A percentile compares a stretch with the other conserved stretches of the same genome.
These are phyloP conservation scores for Apoda limacodes DNA, from an alignment of 2,888 invertebrate genomes.

Conservation along the genomic window DNA sequence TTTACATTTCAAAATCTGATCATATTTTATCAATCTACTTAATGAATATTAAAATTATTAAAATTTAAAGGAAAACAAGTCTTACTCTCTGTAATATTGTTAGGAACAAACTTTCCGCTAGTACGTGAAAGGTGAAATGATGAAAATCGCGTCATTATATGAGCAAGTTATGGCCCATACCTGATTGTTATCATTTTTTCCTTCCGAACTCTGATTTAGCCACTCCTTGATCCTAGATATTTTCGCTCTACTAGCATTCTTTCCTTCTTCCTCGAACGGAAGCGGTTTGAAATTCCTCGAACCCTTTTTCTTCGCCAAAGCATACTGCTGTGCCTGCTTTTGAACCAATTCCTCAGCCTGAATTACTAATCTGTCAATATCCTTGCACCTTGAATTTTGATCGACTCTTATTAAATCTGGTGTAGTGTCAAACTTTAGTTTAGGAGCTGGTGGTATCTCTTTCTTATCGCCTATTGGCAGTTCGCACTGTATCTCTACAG, in stretches of 20 bases:
- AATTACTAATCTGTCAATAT: constrained; percentile 80
- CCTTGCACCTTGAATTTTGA: constrained; percentile 66
- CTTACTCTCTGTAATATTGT: too few species aligned
- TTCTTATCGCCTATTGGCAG: constrained; percentile 44
- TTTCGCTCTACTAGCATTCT: constrained; percentile 64
- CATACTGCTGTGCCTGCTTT: constrained; percentile 57
- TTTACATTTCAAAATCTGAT: too few species aligned
- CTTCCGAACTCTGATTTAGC: constrained; percentile 69
- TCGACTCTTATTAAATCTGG: constrained; percentile 59
- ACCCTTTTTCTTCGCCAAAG: constrained; percentile 59
- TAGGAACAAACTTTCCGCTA: too few species aligned
- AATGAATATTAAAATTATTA: too few species aligned
- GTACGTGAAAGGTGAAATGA: too few species aligned
- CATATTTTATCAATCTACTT: too few species aligned
- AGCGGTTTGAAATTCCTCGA: constrained; percentile 63
- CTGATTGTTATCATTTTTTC: constrained; percentile 51
- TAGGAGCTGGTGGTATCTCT: constrained; percentile 39
- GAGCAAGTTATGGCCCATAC: too few species aligned
- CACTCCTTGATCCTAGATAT: constrained; percentile 78
- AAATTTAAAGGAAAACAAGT: too few species aligned
- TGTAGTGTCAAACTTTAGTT: constrained; percentile 48
- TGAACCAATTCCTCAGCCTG: constrained; percentile 85
- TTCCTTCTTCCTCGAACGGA: constrained; percentile 62
- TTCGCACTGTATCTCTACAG: constrained; percentile 60
- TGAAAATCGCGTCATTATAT: too few species aligned